Evolutionary conservation across 2,113 vertebrate genomes (phyloP).

Genomic region (Oreochromis aureus): DNA sequence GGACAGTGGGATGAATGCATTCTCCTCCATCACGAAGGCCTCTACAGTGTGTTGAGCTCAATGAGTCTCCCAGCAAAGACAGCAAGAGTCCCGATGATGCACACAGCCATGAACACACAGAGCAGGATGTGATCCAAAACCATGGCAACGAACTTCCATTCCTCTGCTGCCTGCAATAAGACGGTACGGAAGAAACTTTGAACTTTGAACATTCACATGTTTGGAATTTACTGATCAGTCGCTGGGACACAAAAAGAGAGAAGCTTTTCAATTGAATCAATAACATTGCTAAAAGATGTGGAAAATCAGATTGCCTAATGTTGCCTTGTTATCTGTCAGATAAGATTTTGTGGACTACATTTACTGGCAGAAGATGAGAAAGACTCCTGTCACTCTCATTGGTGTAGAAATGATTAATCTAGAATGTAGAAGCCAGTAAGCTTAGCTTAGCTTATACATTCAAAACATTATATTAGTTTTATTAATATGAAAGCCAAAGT

Average conservation of each 20-base stretch:
- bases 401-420: background rate
- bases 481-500: background rate
- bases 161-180: constrained; percentile 82
- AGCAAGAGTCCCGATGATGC: constrained; percentile 89
- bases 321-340: background rate
- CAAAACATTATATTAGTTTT: background rate
- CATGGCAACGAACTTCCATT: constrained; percentile 99
- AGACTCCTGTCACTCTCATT: background rate
- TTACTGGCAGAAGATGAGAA: background rate
- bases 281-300: background rate
- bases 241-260: background rate
- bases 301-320: background rate
- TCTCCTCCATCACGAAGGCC: background rate
- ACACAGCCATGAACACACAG: constrained; percentile 93
- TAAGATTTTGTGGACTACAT: background rate
- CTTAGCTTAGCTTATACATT: background rate
- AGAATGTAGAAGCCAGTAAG: background rate
- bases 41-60: constrained; percentile 84
- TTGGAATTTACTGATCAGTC: background rate
- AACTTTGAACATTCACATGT: background rate
- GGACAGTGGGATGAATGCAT: background rate
- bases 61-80: constrained; percentile 96
- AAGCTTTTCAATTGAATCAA: background rate
- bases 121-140: constrained; percentile 96
- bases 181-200: background rate